Conservation (phyloP, 2,888 invertebrate species). For the Nemotelus nigrinus region DNA sequence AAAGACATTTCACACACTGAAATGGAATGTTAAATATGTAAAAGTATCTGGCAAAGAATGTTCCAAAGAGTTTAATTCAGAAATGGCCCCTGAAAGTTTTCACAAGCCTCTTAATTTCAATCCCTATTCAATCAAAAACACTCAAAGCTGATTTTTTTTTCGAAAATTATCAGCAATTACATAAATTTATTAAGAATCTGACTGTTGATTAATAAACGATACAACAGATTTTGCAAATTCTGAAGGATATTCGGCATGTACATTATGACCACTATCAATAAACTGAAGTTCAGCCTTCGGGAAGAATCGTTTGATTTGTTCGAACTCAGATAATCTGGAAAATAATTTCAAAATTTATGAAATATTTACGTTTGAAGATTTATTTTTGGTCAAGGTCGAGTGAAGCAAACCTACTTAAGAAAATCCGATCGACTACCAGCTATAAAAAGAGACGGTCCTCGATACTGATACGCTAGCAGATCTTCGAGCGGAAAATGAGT, state of each 20-base stretch:
- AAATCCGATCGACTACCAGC: constrained; percentile 86
- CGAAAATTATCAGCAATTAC: too few relatives aligned
- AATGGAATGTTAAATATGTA: too few relatives aligned
- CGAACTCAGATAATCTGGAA: constrained; percentile 37
- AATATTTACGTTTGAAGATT: neutral
- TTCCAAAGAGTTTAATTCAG: too few relatives aligned
- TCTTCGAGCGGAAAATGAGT: constrained; percentile 70
- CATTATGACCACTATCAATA: constrained; percentile 79
- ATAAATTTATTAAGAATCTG: neutral
- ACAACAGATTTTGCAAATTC: constrained; percentile 65
- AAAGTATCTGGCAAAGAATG: too few relatives aligned
- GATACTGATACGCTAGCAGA: constrained; percentile 54
- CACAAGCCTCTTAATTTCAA: too few relatives aligned
- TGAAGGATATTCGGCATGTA: constrained; percentile 77
- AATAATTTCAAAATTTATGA: neutral
- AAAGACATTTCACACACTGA: too few relatives aligned
- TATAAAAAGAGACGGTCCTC: constrained; percentile 83
- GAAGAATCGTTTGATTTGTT: constrained; percentile 66
- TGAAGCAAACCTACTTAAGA: constrained; percentile 70
- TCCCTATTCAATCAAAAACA: too few relatives aligned
- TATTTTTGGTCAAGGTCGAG: neutral
- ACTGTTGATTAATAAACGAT: constrained; percentile 18
- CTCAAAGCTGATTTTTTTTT: too few relatives aligned
- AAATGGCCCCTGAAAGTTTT: too few relatives aligned
- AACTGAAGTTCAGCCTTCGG: constrained; percentile 70